Evolutionary conservation across 2,888 invertebrate genomes (phyloP).

Genomic region (Drosophila neonasuta): DNA sequence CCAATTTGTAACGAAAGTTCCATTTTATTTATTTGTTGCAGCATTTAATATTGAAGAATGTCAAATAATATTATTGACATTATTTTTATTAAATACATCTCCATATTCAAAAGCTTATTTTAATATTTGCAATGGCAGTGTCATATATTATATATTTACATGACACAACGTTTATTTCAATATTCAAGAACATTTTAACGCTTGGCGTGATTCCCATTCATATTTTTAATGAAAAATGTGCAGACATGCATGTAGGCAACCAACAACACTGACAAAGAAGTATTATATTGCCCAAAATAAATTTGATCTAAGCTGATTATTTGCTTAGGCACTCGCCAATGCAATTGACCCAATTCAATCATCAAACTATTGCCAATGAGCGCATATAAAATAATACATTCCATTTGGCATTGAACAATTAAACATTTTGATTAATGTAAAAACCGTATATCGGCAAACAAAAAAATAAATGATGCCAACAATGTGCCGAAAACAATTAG

Average conservation of each 20-base stretch:
- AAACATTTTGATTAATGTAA: conserved; percentile 44
- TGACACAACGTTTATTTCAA: conserved; percentile 39
- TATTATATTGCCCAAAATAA: conserved; percentile 40
- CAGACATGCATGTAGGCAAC: conserved; percentile 28
- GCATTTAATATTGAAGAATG: not conserved
- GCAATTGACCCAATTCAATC: conserved; percentile 54
- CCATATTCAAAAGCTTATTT: not conserved
- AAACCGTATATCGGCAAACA: conserved; percentile 7
- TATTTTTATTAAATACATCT: not conserved
- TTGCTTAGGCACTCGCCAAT: conserved; percentile 34
- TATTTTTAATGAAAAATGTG: conserved; percentile 48
- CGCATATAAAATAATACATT: conserved; percentile 25
- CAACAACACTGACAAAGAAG: conserved; percentile 21
- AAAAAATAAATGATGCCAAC: not conserved
- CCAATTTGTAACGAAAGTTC: too few relatives aligned
- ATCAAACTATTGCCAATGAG: conserved; percentile 2
- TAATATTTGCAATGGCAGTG: not conserved
- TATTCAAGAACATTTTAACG: conserved; percentile 57
- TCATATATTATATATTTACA: not conserved
- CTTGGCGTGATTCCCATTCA: conserved; percentile 35
- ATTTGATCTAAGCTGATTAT: conserved; percentile 64
- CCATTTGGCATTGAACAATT: conserved; percentile 20
- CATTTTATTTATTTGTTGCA: too few relatives aligned
- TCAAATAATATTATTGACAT: not conserved
- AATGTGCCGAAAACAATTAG: conserved; percentile 33